Evolutionary conservation across 2,888 invertebrate species (phyloP).

Genomic region (Enchytraeus crypticus): DNA sequence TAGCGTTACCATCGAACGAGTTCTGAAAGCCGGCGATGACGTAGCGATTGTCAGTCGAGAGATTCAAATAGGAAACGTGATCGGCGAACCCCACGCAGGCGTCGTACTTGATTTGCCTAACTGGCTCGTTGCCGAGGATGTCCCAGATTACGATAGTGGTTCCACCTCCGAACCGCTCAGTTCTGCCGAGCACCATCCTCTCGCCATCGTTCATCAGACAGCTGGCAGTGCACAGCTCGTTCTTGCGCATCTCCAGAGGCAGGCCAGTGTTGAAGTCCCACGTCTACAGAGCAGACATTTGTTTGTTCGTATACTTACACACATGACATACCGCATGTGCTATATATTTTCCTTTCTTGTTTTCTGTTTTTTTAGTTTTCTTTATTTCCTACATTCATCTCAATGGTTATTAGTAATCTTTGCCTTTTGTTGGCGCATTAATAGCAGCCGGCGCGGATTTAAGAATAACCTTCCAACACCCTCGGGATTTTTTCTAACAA

Average conservation of each 20-base stretch:
- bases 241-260: conserved; percentile 43
- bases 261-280: conserved; percentile 47
- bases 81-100: conserved; percentile 45
- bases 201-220: conserved; percentile 45
- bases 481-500: no score
- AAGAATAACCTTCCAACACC: no score
- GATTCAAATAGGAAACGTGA: conserved; percentile 38
- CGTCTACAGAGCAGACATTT: conserved; percentile 27
- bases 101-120: conserved; percentile 31
- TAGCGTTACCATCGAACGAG: conserved; percentile 44
- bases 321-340: no score
- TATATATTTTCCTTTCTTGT: no score
- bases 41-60: conserved; percentile 33
- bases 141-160: conserved; percentile 47
- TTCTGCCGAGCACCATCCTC: conserved; percentile 42
- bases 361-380: no score
- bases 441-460: no score
- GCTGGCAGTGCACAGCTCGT: conserved; percentile 45
- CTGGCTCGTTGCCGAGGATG: conserved; percentile 44
- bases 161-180: conserved; percentile 44
- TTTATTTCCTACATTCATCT: no score
- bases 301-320: background rate
- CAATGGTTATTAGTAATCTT: no score
- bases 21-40: conserved; percentile 48
- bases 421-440: no score